phyloP scores from a whole-genome alignment of 92 coral and sea anemone species.

The Actinernus sp. region DNA sequence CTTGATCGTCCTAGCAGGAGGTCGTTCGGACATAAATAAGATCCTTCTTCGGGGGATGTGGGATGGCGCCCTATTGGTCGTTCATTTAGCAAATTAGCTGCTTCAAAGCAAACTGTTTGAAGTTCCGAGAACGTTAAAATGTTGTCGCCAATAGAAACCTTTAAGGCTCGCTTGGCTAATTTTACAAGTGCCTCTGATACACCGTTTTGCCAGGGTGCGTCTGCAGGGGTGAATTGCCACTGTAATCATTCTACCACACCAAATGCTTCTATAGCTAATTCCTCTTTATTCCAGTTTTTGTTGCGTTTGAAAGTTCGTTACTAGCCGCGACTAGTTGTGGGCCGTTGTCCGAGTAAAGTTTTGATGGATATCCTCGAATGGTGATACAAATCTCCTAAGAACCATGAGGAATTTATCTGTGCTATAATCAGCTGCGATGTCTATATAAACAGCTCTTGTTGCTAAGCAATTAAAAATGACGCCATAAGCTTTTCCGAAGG shows the following conservation, averaged over 20 bases:
- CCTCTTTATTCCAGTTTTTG: constrained; percentile 45
- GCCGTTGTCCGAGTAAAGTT: constrained; percentile 48
- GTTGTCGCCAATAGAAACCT: constrained; percentile 20
- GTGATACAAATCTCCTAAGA: constrained; percentile 57
- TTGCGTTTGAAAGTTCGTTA: constrained; percentile 25
- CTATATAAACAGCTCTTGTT: constrained; percentile 51
- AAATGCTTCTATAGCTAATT: constrained; percentile 44
- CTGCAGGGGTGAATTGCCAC: constrained; percentile 65
- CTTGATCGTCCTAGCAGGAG: constrained; percentile 49
- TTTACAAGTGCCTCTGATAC: constrained; percentile 53
- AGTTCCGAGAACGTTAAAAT: constrained; percentile 46
- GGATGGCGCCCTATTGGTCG: constrained; percentile 61
- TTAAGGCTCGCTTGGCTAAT: constrained; percentile 40
- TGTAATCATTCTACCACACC: constrained; percentile 48
- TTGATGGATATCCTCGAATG: constrained; percentile 50
- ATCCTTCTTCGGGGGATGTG: constrained; percentile 43
- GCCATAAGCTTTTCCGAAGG: constrained; percentile 34
- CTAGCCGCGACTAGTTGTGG: constrained; percentile 60
- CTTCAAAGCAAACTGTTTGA: constrained; percentile 58
- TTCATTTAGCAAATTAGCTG: constrained; percentile 41
- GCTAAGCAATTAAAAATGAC: constrained; percentile 36
- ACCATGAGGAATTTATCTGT: constrained; percentile 53
- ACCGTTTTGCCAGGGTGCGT: constrained; percentile 73
- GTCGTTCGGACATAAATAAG: constrained; percentile 53
- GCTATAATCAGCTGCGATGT: constrained; percentile 53